Percentiles rank a stretch among this genome's conserved stretches.
Evolutionary conservation across 2,113 vertebrate genomes (phyloP).

Genomic region (Ptilorrhoa leucosticta): DNA sequence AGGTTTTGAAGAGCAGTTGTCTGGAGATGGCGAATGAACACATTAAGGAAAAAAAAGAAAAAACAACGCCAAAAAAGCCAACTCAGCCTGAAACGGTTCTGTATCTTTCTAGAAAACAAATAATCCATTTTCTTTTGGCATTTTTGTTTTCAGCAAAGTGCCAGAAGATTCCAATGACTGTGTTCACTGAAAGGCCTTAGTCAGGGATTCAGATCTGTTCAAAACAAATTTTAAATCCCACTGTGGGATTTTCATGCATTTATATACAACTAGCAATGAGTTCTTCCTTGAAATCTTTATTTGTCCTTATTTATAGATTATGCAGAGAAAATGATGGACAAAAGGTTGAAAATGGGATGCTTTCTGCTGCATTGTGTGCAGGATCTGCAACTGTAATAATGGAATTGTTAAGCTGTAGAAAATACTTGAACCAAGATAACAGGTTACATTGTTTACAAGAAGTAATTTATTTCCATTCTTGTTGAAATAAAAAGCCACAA

Average conservation of each 20-base stretch:
- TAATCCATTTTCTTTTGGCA: not conserved
- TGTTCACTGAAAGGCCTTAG: not conserved
- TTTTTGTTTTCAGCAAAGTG: not conserved
- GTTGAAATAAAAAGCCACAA: not conserved
- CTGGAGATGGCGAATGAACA: not conserved
- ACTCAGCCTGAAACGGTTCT: not conserved
- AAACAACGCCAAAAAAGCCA: not conserved
- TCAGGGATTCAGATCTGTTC: constrained; percentile 1
- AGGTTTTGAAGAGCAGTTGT: not conserved
- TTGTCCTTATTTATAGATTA: not conserved
- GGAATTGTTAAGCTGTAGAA: not conserved
- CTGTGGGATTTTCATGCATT: not conserved
- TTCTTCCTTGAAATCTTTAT: not conserved
- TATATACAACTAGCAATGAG: not conserved
- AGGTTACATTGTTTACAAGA: not conserved
- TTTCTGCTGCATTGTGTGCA: constrained; percentile 35
- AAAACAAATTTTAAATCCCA: not conserved
- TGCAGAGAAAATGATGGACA: not conserved
- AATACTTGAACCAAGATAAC: not conserved
- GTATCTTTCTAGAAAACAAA: not conserved
- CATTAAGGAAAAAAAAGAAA: not conserved
- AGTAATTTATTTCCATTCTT: not conserved
- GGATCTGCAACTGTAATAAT: not conserved
- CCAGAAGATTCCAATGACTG: constrained; percentile 25
- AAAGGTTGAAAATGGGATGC: not conserved